Conservation (phyloP, 2,888 invertebrate species). For the Oligia latruncula region DNA sequence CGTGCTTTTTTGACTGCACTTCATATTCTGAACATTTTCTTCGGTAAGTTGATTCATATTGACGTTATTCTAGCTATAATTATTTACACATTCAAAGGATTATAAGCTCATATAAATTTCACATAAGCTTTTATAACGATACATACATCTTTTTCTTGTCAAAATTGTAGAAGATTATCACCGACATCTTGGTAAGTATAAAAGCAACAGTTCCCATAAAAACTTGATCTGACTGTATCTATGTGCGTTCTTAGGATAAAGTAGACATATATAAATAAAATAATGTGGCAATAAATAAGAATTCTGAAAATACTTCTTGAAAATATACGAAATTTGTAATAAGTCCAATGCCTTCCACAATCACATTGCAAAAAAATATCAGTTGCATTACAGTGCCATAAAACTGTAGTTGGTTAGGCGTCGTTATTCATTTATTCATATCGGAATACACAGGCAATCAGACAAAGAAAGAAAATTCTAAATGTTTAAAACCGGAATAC, state of each 20-base stretch:
- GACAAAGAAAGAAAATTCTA: constrained; percentile 45
- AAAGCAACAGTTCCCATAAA: constrained; percentile 76
- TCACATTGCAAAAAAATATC: constrained; percentile 87
- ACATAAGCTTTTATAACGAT: constrained; percentile 79
- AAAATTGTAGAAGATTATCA: constrained; percentile 87
- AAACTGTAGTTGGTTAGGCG: constrained; percentile 54
- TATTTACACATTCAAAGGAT: constrained; percentile 86
- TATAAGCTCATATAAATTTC: constrained; percentile 80
- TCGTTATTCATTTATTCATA: constrained; percentile 47
- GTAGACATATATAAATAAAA: constrained; percentile 71
- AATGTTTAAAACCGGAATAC: constrained; percentile 10
- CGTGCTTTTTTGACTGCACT: constrained; percentile 84
- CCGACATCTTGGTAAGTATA: constrained; percentile 88
- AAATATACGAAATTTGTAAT: constrained; percentile 78
- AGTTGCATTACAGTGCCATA: constrained; percentile 66
- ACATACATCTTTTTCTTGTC: constrained; percentile 86
- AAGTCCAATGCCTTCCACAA: constrained; percentile 80
- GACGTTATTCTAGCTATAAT: constrained; percentile 81
- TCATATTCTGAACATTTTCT: constrained; percentile 83
- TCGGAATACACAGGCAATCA: constrained; percentile 25
- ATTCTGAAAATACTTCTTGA: constrained; percentile 78
- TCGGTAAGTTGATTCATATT: constrained; percentile 86
- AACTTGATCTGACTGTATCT: constrained; percentile 72
- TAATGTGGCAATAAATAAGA: constrained; percentile 72
- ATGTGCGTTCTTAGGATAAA: constrained; percentile 69